These are phyloP conservation scores for Phyllostomus hastatus DNA, from an alignment of 2,113 vertebrate species.

Conservation along the genomic window DNA sequence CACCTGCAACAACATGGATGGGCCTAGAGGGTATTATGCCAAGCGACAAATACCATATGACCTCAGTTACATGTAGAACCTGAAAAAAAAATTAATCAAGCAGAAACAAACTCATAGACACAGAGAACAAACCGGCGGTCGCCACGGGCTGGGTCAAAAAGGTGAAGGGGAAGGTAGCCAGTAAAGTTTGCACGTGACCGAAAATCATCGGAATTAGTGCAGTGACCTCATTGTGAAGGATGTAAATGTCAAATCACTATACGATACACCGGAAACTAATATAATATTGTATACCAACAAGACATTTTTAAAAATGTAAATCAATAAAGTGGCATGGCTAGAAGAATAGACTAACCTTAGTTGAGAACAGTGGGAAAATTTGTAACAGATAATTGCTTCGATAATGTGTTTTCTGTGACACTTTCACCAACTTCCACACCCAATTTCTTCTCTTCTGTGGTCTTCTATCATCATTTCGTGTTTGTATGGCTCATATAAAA, in stretches of 20 bases:
- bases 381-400: background rate
- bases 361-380: background rate
- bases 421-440: background rate
- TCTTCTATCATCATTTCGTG: background rate
- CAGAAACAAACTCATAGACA: background rate
- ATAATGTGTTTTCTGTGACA: background rate
- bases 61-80: background rate
- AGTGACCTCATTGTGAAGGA: background rate
- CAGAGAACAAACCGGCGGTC: background rate
- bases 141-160: background rate
- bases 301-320: background rate
- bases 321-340: background rate
- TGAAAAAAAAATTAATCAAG: background rate
- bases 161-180: background rate
- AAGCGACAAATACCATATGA: background rate
- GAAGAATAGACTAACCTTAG: background rate
- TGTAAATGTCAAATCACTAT: background rate
- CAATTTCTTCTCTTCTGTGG: background rate
- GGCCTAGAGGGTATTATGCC: too few relatives aligned
- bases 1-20: too few relatives aligned
- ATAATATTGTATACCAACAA: background rate
- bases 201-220: too few relatives aligned
- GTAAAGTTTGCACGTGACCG: background rate
- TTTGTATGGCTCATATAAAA: background rate
- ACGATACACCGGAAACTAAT: background rate